Evolutionary conservation across 2,888 invertebrate species (phyloP).

Genomic region (Lepidochitona cinerea): DNA sequence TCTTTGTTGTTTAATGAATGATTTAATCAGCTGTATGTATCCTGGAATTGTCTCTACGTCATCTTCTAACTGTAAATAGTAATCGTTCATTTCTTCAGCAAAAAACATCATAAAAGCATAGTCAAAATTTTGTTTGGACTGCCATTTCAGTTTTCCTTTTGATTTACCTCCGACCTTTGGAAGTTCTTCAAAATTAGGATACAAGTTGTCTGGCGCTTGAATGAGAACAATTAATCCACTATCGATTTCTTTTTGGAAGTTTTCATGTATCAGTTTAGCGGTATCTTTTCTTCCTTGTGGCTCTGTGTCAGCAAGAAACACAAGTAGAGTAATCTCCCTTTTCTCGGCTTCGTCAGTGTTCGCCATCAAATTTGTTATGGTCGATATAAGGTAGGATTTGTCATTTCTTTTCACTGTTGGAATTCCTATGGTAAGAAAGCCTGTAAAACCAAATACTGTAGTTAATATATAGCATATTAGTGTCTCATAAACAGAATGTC

Average conservation of each 20-base stretch:
- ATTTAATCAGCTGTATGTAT: conserved; percentile 63
- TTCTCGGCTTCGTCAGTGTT: conserved; percentile 58
- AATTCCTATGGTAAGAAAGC: conserved; percentile 70
- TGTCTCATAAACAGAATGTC: too few species aligned
- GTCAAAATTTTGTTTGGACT: conserved; percentile 71
- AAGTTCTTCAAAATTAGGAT: conserved; percentile 36
- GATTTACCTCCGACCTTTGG: conserved; percentile 57
- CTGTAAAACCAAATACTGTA: conserved; percentile 36
- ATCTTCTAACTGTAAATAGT: conserved; percentile 70
- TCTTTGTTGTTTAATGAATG: conserved; percentile 58
- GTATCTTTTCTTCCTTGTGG: conserved; percentile 11
- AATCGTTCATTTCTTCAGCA: conserved; percentile 57
- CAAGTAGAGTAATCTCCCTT: conserved; percentile 59
- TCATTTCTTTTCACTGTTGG: conserved; percentile 68
- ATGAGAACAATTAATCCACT: conserved; percentile 66
- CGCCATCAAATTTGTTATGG: conserved; percentile 65
- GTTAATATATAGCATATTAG: too few species aligned
- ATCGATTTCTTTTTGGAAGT: conserved; percentile 31
- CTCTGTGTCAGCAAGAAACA: conserved; percentile 66
- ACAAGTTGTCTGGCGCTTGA: conserved; percentile 48
- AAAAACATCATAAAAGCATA: conserved; percentile 69
- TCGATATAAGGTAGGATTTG: conserved; percentile 63
- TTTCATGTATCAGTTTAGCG: conserved; percentile 27
- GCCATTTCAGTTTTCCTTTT: conserved; percentile 64
- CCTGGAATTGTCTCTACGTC: conserved; percentile 64